A percentile compares a stretch with the other conserved stretches of the same genome.
Evolutionary conservation across 2,888 invertebrate genomes (phyloP).

Genomic region (Chrysopilus asiliformis): DNA sequence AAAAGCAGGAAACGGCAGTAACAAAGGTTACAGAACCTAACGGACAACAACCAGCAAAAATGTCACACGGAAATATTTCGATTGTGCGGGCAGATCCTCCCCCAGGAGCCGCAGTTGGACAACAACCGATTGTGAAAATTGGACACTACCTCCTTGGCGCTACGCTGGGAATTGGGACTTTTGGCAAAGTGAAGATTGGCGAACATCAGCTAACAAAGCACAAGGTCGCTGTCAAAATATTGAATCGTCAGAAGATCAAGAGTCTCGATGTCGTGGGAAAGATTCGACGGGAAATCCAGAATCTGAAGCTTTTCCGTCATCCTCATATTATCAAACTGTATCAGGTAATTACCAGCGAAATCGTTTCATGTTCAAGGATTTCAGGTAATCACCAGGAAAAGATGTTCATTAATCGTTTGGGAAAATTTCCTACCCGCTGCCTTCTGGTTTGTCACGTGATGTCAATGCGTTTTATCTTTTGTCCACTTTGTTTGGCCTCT

Average conservation of each 20-base stretch:
- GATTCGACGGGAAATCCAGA: slow-evolving; percentile 96
- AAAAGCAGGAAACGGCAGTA: too few species aligned
- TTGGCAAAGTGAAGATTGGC: slow-evolving; percentile 99
- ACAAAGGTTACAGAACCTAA: too few species aligned
- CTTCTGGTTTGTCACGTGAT: too few species aligned
- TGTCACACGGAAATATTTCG: slow-evolving; percentile 12
- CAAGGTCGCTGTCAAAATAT: slow-evolving; percentile 96
- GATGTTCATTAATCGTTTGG: too few species aligned
- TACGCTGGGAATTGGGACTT: slow-evolving; percentile 88
- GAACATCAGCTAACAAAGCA: slow-evolving; percentile 96
- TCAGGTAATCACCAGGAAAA: too few species aligned
- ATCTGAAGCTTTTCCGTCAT: slow-evolving; percentile 96
- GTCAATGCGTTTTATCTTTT: too few species aligned
- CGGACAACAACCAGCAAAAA: slow-evolving; percentile 6
- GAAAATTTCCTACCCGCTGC: too few species aligned
- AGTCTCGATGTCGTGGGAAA: slow-evolving; percentile 98
- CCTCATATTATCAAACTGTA: slow-evolving; percentile 98
- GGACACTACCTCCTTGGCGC: slow-evolving; percentile 91
- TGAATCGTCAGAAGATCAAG: slow-evolving; percentile 97
- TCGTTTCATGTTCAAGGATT: too few species aligned
- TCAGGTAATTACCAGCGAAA: too few species aligned
- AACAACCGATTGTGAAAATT: slow-evolving; percentile 76
- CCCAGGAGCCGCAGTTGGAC: slow-evolving; percentile 14
- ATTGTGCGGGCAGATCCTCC: slow-evolving; percentile 11
- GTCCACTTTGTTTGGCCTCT: too few species aligned